A percentile compares a stretch with the other conserved stretches of the same genome.
Conservation (phyloP, 2,113 vertebrate species). For the Sialia sialis region DNA sequence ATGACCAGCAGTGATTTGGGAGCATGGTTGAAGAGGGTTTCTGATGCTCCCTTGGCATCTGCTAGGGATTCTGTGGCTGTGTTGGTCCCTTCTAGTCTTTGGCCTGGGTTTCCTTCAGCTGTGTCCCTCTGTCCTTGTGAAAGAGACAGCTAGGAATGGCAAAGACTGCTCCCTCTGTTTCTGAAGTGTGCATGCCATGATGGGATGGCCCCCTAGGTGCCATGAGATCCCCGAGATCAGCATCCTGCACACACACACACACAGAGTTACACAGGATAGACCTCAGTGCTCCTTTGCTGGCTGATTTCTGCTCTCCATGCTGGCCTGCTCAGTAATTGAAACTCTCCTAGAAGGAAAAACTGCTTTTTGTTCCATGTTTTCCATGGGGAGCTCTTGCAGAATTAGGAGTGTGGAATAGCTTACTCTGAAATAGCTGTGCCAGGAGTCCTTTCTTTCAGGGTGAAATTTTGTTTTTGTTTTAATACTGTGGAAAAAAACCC, state of each 20-base stretch:
- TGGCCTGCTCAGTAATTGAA: background rate
- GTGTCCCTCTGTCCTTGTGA: background rate
- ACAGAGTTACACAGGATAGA: background rate
- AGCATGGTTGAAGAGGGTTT: background rate
- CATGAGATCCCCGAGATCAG: background rate
- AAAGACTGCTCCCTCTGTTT: background rate
- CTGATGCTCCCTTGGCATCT: background rate
- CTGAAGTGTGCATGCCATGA: background rate
- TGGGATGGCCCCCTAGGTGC: background rate
- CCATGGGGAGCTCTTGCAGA: background rate
- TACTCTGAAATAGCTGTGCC: background rate
- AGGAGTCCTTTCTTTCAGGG: background rate
- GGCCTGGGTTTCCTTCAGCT: background rate
- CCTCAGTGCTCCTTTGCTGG: background rate
- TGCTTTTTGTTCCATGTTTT: background rate
- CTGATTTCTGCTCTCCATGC: background rate
- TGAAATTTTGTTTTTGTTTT: constrained; percentile 14
- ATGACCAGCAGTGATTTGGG: background rate
- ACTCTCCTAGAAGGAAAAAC: background rate
- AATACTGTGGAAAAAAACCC: constrained; percentile 15
- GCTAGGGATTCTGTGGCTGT: background rate
- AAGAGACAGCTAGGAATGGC: background rate
- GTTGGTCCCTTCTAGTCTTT: background rate
- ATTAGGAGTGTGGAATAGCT: background rate
- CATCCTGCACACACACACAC: background rate